A percentile compares a stretch with the other conserved stretches of the same genome.
Conservation (phyloP, 2,797 vertebrate species). For the Gouania willdenowi region DNA sequence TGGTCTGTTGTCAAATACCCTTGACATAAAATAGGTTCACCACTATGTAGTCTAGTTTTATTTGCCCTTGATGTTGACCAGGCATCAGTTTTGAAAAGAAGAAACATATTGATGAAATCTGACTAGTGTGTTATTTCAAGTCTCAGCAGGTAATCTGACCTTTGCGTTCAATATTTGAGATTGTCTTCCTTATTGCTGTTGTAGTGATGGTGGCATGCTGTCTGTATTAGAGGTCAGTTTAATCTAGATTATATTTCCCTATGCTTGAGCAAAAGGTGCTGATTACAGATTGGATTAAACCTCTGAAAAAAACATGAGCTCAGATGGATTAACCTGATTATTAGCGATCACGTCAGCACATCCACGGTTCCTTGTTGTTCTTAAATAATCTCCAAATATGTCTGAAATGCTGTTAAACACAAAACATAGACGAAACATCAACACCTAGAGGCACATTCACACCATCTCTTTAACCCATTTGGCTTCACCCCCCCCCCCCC, state of each 20-base stretch:
- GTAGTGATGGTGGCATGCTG: conserved; percentile 3
- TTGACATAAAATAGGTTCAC: too few species aligned
- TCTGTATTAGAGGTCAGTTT: conserved; percentile 35
- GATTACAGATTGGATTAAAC: conserved; percentile 28
- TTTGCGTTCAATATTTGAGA: conserved; percentile 3
- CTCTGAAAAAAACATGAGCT: conserved; percentile 53
- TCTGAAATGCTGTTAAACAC: conserved; percentile 4
- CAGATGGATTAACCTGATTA: conserved; percentile 26
- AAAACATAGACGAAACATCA: conserved; percentile 2
- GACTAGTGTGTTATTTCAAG: background rate
- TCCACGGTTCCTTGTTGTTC: conserved; percentile 1
- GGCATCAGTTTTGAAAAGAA: background rate
- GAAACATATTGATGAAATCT: background rate
- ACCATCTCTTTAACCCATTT: conserved; percentile 40
- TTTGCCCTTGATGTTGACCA: background rate
- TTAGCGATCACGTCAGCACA: conserved; percentile 21
- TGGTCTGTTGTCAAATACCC: too few species aligned
- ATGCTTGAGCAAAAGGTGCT: conserved; percentile 25
- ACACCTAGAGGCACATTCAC: conserved; percentile 60
- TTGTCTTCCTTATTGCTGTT: conserved; percentile 1
- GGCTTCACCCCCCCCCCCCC: conserved; percentile 39
- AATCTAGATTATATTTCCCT: conserved; percentile 14
- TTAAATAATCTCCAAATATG: background rate
- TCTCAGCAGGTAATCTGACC: background rate
- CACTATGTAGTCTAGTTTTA: too few species aligned